Conservation (phyloP, 2,113 vertebrate species). For the Indicator indicator region DNA sequence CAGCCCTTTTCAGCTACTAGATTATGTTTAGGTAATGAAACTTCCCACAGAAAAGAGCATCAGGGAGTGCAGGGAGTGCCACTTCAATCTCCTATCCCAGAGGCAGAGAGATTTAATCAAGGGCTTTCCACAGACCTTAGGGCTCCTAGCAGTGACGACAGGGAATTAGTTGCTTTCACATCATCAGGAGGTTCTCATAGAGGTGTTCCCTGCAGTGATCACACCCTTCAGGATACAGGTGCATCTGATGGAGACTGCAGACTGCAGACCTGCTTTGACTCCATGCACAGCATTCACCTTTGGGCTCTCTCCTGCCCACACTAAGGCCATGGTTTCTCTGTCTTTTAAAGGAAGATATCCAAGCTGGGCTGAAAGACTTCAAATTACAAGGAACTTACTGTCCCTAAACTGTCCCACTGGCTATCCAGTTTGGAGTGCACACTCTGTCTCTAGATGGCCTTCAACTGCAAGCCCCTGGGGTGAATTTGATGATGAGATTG, state of each 20-base stretch:
- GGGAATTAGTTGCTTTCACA: not conserved
- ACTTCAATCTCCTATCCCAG: not conserved
- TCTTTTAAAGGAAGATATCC: not conserved
- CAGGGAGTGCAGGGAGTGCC: not conserved
- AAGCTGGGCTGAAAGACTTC: not conserved
- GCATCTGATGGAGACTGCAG: not conserved
- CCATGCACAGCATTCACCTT: not conserved
- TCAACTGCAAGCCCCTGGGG: not conserved
- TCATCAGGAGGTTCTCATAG: not conserved
- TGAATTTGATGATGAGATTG: not conserved
- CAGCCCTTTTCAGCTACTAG: not conserved
- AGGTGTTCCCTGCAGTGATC: not conserved
- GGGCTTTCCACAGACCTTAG: not conserved
- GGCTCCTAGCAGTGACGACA: not conserved
- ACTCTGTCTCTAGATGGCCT: not conserved
- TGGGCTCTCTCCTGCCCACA: not conserved
- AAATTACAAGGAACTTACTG: not conserved
- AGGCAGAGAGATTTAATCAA: slow-evolving; percentile 2
- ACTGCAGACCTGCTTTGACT: not conserved
- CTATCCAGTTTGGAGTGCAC: not conserved
- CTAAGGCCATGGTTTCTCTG: not conserved
- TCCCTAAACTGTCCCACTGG: not conserved
- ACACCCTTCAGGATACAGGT: not conserved
- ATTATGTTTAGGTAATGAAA: not conserved
- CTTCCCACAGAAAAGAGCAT: not conserved